Base-by-base conservation (phyloP, 2,113 vertebrate genomes). In the Varanus salvator region DNA sequence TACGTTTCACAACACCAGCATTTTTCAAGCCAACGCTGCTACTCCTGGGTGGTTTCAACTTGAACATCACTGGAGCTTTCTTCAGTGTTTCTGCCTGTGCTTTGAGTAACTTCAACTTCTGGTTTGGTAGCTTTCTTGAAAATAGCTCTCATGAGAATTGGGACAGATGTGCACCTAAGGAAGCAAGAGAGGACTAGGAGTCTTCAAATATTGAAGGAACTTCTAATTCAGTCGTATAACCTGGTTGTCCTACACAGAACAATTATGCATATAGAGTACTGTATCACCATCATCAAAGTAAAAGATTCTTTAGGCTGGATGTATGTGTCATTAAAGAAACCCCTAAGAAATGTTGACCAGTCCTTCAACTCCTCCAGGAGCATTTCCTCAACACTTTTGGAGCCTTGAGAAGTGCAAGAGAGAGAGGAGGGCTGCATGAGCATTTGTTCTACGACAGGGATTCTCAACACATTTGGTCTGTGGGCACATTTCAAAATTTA, bases 101-200 rank as follows among this genome's bases (percentile, higher is more conserved):
- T 84, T 89, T 88, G 80, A 54, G 69, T 90, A 92, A 91, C 38
- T 15, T 52, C 52, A 90, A 68, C 88, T 93, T 92, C 78, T 80
- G 50, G 23, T 76, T 94, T 93, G 74, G 93, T 60, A 7, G 97
- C 87, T 0, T 94, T 97, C 93, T 85, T 94, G 88, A 95, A 96
- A 81, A 99, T 92, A 25, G 96, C 93, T 93, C 94, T 97, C 96
- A 98, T 96, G 83, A 97, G 97, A 89, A 97, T 90, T 14, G 98
- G 98, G 29, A 98, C 87, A 60, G 98, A 98, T 97, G 98, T 96
- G 90, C 95, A 98, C 15, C 98, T 98, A 86, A 72, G 91, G 27
- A 71, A 92, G 91, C 38, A 44, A 44, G 66, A 38, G 66, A 1
- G 60, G 15, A 77, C 34, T 7, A 76, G 31, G 3, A 4, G 57